These are phyloP conservation scores for Lucinisca nassula DNA, from an alignment of 2,888 invertebrate genomes.

Conservation along the genomic window DNA sequence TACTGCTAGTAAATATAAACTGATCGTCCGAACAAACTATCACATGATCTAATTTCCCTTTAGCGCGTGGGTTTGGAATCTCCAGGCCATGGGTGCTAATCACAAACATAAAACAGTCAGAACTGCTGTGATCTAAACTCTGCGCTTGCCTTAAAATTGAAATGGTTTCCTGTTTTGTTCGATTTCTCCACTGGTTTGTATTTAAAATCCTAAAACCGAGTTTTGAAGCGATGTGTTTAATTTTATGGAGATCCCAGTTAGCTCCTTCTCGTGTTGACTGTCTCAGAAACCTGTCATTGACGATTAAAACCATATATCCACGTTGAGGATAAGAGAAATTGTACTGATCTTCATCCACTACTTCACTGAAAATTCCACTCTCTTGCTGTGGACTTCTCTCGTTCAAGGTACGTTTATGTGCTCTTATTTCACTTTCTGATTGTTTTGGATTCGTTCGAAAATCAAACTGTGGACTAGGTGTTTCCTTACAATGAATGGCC, in stretches of 20 bases:
- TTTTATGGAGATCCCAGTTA: slow-evolving; percentile 50
- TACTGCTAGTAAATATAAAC: slow-evolving; percentile 58
- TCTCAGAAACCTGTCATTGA: slow-evolving; percentile 54
- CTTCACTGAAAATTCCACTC: not conserved
- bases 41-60: slow-evolving; percentile 56
- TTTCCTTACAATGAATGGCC: not conserved
- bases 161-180: slow-evolving; percentile 45
- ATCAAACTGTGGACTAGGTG: not conserved
- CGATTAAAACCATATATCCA: slow-evolving; percentile 56
- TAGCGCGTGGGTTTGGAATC: slow-evolving; percentile 19
- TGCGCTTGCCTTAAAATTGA: slow-evolving; percentile 35
- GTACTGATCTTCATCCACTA: slow-evolving; percentile 37
- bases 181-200: slow-evolving; percentile 34
- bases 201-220: slow-evolving; percentile 57
- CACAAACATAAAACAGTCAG: slow-evolving; percentile 61
- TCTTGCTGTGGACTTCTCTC: not conserved
- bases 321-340: slow-evolving; percentile 50
- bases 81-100: slow-evolving; percentile 65
- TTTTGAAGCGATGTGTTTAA: slow-evolving; percentile 48
- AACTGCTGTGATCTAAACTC: slow-evolving; percentile 42
- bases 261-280: slow-evolving; percentile 53
- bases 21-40: slow-evolving; percentile 63
- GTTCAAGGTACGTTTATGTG: not conserved
- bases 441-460: not conserved
- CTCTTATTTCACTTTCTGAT: no score